phyloP scores from a whole-genome alignment of 1,140 invertebrate genomes.

The Vanessa atalanta region DNA sequence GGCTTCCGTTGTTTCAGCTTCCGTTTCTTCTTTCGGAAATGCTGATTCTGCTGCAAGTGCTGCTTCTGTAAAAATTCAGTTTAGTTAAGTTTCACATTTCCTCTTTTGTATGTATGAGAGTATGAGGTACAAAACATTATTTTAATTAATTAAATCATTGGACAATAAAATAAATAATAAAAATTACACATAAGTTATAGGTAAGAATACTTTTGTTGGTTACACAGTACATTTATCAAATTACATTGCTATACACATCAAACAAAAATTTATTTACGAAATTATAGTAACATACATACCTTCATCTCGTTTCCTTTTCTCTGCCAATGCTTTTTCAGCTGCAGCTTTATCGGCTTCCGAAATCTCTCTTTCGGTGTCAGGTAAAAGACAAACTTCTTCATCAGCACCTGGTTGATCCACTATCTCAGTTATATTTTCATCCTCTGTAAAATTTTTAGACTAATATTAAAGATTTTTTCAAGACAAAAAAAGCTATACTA shows the following conservation, averaged over 20 bases:
- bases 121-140: too few relatives aligned
- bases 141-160: too few relatives aligned
- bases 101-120: too few relatives aligned
- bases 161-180: too few relatives aligned
- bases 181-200: too few relatives aligned
- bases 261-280: background rate
- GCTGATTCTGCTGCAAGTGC: slow-evolving; percentile 45
- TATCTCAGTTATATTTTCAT: slow-evolving; percentile 53
- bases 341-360: slow-evolving; percentile 84
- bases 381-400: slow-evolving; percentile 82
- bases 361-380: slow-evolving; percentile 83
- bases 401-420: slow-evolving; percentile 78
- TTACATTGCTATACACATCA: too few relatives aligned
- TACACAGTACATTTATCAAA: too few relatives aligned
- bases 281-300: slow-evolving; percentile 40
- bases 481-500: too few relatives aligned
- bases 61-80: slow-evolving; percentile 35
- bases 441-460: slow-evolving; percentile 29
- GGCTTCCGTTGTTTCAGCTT: slow-evolving; percentile 44
- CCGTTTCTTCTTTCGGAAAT: slow-evolving; percentile 57
- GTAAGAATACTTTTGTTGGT: too few relatives aligned
- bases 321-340: slow-evolving; percentile 80
- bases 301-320: slow-evolving; percentile 71
- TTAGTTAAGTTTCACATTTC: too few relatives aligned
- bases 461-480: too few relatives aligned